Evolutionary conservation across 2,113 vertebrate species (phyloP).

Genomic region (Gymnarchus niloticus): DNA sequence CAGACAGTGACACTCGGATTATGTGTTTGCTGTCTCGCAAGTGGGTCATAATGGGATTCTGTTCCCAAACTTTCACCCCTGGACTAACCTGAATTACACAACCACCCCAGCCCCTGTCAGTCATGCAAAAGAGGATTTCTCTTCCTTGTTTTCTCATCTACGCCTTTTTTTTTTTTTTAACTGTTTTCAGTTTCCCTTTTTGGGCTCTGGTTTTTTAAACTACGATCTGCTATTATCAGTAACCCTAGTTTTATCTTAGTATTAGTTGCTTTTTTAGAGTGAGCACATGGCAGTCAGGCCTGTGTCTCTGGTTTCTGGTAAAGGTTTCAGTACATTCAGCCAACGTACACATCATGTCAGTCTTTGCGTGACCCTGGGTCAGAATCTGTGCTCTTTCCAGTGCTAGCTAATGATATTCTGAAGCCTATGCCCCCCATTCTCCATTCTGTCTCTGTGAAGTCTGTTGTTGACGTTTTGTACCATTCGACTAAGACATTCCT

Average conservation of each 20-base stretch:
- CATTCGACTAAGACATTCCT: neutral
- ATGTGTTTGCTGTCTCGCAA: constrained; percentile 6
- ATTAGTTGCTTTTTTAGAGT: neutral
- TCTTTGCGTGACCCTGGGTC: neutral
- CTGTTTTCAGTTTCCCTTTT: neutral
- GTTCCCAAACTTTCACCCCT: constrained; percentile 4
- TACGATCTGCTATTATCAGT: neutral
- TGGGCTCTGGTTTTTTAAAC: neutral
- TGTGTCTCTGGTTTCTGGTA: neutral
- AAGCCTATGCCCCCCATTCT: neutral
- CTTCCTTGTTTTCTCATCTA: constrained; percentile 45
- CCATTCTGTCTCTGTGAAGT: neutral
- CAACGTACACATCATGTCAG: constrained; percentile 41
- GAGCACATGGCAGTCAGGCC: neutral
- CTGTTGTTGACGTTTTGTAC: neutral
- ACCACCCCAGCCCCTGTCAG: constrained; percentile 31
- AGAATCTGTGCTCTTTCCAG: neutral
- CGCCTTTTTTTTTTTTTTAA: constrained; percentile 23
- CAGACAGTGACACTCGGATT: neutral
- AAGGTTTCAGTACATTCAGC: constrained; percentile 45
- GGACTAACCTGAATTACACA: constrained; percentile 55
- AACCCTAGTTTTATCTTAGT: neutral
- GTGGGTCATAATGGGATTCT: neutral
- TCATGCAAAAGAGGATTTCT: constrained; percentile 34
- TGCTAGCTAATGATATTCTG: neutral